Conservation (phyloP, 2,113 vertebrate genomes). For the Girardinichthys multiradiatus region DNA sequence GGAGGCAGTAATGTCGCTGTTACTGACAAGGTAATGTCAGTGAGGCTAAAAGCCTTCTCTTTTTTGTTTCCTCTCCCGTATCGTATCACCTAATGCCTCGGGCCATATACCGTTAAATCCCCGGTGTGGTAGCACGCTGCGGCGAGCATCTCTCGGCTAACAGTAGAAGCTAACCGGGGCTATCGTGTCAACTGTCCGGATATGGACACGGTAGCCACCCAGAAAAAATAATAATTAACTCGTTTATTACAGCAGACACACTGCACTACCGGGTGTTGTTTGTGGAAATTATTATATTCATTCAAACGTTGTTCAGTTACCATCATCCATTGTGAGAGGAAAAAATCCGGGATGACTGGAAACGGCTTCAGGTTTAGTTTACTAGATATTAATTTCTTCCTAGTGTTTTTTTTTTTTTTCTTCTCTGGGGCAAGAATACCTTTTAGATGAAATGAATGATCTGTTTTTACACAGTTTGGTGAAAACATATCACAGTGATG, state of each 20-base stretch:
- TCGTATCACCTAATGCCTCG: conserved; percentile 3
- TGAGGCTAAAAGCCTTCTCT: conserved; percentile 5
- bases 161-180: conserved; percentile 58
- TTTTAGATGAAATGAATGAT: not conserved
- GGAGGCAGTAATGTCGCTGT: conserved; percentile 1
- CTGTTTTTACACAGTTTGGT: not conserved
- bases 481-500: conserved; percentile 49
- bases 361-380: not conserved
- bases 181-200: conserved; percentile 21
- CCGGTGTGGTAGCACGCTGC: conserved; percentile 26
- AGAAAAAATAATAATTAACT: not conserved
- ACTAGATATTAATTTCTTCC: not conserved
- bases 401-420: not conserved
- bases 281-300: not conserved
- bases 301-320: not conserved
- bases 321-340: not conserved
- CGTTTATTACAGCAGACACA: not conserved
- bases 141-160: conserved; percentile 19
- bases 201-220: conserved; percentile 1
- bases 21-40: not conserved
- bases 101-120: conserved; percentile 48
- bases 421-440: not conserved
- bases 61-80: conserved; percentile 20
- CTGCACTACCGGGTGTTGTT: no score
- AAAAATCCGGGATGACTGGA: not conserved